Evolutionary conservation across 1,140 invertebrate genomes (phyloP).

Genomic region (Tetramorium parvispinum): DNA sequence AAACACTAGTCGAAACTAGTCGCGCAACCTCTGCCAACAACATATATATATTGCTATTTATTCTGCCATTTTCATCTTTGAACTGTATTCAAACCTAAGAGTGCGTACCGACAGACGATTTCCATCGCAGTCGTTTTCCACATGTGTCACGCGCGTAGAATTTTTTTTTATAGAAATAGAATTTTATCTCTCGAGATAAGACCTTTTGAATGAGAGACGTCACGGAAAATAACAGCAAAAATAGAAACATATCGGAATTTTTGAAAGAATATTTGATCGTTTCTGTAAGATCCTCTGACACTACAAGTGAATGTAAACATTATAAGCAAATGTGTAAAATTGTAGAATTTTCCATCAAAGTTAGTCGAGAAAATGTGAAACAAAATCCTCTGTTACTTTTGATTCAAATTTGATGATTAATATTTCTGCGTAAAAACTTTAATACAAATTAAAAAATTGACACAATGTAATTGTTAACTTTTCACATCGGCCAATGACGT

Average conservation of each 20-base stretch:
- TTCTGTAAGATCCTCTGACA: neutral
- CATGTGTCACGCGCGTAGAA: neutral
- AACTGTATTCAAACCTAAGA: neutral
- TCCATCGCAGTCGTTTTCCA: neutral
- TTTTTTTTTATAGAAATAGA: conserved; percentile 3
- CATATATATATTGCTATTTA: neutral
- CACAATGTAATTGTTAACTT: conserved; percentile 14
- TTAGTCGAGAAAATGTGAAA: neutral
- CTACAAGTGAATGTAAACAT: neutral
- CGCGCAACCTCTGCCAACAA: neutral
- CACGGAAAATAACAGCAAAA: neutral
- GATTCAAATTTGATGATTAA: conserved; percentile 6
- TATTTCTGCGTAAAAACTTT: neutral
- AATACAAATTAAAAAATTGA: conserved; percentile 19
- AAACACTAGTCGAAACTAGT: neutral
- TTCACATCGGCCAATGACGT: neutral
- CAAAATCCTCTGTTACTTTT: neutral
- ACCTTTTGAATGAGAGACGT: neutral
- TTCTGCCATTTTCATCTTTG: conserved; percentile 19
- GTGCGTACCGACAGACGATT: neutral
- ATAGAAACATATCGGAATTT: neutral
- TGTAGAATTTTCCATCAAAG: neutral
- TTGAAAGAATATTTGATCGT: neutral
- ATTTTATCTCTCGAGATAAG: conserved; percentile 10
- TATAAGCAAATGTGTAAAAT: neutral